A percentile compares a stretch with the other conserved stretches of the same genome.
phyloP scores from a whole-genome alignment of 2,113 vertebrate genomes.

The Nestor notabilis region DNA sequence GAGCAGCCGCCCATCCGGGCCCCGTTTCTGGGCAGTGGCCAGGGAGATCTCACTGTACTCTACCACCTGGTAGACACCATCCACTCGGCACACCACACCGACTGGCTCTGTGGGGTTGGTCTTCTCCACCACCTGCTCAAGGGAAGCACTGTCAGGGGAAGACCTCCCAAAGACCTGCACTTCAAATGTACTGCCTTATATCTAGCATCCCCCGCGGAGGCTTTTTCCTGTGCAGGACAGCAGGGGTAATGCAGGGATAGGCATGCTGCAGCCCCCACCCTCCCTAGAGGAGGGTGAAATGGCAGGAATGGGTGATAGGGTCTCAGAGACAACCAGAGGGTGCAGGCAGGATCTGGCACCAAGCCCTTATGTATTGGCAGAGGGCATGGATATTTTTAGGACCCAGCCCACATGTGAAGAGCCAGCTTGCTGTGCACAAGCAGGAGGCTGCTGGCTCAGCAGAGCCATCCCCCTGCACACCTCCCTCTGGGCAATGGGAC shows the following conservation, averaged over 20 bases:
- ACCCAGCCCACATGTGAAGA: not conserved
- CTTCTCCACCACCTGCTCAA: conserved; percentile 93
- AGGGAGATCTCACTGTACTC: conserved; percentile 97
- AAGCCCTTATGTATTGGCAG: rapidly evolving
- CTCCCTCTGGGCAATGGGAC: not conserved
- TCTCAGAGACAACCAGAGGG: not conserved
- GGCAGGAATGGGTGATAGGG: not conserved
- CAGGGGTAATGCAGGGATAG: not conserved
- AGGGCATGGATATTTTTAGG: not conserved
- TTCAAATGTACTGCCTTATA: not conserved
- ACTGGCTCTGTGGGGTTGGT: conserved; percentile 95
- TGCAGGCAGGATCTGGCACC: not conserved
- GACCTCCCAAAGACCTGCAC: not conserved
- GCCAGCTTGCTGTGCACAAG: not conserved
- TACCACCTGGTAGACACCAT: conserved; percentile 91
- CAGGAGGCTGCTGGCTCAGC: not conserved
- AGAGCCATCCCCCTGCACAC: not conserved
- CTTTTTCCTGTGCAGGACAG: not conserved
- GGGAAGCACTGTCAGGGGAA: not conserved
- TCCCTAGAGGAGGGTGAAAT: not conserved
- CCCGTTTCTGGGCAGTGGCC: conserved; percentile 87
- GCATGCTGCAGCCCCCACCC: not conserved
- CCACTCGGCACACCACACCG: conserved; percentile 93
- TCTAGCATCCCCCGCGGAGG: rapidly evolving
- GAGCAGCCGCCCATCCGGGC: conserved; percentile 85